Conservation (phyloP, 2,888 invertebrate species). For the Melitaea athalia region DNA sequence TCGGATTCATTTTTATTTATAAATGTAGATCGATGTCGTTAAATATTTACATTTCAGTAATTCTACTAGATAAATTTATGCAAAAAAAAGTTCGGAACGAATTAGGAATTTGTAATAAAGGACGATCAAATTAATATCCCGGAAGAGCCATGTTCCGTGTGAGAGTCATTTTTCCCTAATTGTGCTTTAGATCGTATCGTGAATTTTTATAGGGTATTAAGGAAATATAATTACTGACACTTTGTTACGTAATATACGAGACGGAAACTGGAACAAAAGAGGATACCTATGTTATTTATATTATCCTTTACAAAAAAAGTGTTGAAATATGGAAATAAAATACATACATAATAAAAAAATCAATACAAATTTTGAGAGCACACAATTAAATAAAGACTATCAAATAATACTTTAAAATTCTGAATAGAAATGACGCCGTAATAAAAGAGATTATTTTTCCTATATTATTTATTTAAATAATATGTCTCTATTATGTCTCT, state of each 20-base stretch:
- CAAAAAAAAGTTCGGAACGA: conserved; percentile 20
- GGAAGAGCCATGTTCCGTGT: conserved; percentile 28
- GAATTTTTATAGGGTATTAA: conserved; percentile 33
- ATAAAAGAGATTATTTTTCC: too few relatives aligned
- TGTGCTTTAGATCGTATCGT: conserved; percentile 27
- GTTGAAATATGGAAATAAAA: background rate
- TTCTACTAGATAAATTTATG: conserved; percentile 15
- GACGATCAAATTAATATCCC: conserved; percentile 31
- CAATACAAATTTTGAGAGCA: too few relatives aligned
- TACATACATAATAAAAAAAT: too few relatives aligned
- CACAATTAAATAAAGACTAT: too few relatives aligned
- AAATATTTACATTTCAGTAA: background rate
- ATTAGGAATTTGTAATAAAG: conserved; percentile 27
- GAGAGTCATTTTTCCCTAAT: conserved; percentile 27
- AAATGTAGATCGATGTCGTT: too few relatives aligned
- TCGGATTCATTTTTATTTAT: too few relatives aligned
- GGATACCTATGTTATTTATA: background rate
- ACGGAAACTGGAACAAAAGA: background rate
- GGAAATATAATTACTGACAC: conserved; percentile 14
- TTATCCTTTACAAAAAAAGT: background rate
- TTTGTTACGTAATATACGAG: background rate
- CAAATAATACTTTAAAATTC: too few relatives aligned
- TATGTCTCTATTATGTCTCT: too few relatives aligned
- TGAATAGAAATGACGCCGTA: too few relatives aligned
- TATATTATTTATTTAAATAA: too few relatives aligned